Evolutionary conservation across 2,888 invertebrate genomes (phyloP).

Genomic region (Spisula solida): DNA sequence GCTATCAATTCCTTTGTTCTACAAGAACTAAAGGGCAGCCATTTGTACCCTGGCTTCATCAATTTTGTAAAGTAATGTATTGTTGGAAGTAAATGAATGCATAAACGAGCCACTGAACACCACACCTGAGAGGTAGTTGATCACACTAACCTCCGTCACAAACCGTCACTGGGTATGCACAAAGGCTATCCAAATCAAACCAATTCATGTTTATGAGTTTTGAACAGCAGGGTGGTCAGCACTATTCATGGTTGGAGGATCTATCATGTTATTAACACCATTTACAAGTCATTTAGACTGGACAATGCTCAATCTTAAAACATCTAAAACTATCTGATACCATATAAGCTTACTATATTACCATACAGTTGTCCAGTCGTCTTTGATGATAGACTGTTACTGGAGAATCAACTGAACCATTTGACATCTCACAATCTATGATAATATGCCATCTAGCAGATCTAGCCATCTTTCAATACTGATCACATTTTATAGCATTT

Average conservation of each 20-base stretch:
- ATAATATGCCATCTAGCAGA: background rate
- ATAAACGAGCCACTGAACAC: slow-evolving; percentile 37
- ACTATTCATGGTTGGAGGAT: background rate
- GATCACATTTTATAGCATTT: background rate
- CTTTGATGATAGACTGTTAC: slow-evolving; percentile 1
- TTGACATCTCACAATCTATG: background rate
- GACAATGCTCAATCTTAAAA: background rate
- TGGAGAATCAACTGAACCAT: background rate
- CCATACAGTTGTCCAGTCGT: background rate
- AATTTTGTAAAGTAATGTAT: slow-evolving; percentile 48
- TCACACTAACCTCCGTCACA: background rate
- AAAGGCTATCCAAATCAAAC: background rate
- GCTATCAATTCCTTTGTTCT: slow-evolving; percentile 24
- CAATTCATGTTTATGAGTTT: background rate
- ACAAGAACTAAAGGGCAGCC: background rate
- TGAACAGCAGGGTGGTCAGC: slow-evolving; percentile 5
- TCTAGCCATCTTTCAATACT: background rate
- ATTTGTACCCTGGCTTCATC: slow-evolving; percentile 36
- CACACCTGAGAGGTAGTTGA: slow-evolving; percentile 35
- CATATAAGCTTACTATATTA: background rate
- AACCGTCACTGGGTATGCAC: background rate
- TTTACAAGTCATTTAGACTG: slow-evolving; percentile 20
- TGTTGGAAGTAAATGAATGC: slow-evolving; percentile 28
- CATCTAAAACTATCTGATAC: background rate
- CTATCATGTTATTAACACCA: slow-evolving; percentile 7